Base-by-base conservation (phyloP, 1,140 invertebrate genomes). In the Nasonia giraulti region DNA sequence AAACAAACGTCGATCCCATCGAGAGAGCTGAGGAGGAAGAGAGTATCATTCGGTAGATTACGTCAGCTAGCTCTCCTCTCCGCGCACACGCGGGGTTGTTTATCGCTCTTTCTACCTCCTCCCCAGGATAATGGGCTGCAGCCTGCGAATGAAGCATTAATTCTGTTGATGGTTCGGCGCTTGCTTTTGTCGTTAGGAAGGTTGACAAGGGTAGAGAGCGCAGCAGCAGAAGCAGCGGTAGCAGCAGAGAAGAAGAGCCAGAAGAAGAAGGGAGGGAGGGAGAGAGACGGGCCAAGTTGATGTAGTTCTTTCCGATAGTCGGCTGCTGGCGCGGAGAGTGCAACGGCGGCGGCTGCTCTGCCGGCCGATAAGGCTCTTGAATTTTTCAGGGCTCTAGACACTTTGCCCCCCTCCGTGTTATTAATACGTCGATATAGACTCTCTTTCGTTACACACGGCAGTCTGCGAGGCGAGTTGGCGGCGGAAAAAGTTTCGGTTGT, bases 121-220 rank as follows among this genome's bases (percentile, higher is more conserved):
- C 55, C 55, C 14, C 6, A 20, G 55, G 50, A 55, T 55, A 62
- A 62, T 62, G 55, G 55, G 55, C 55, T 62, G 55, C 55, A 62
- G 55, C 55, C 55, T 62, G 55, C 55, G 55, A 62, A 62, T 62
- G 55, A 62, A 62, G 55, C 55, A 62, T 62, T 62, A 62, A n/a
- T n/a, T 62, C 55, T n/a, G 55, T n/a, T 62, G 55, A 62, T 62
- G 6, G 55, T 62, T 62, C 55, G 55, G 17, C 55, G 55, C 55
- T 62, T 62, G 55, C 55, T 62, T 62, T 62, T 62, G 55, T 62
- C 55, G 55, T 62, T 62, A 62, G 55, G 55, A 62, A 62, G 55
- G 55, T 62, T 62, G 55, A 62, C 55, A 62, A 62, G 55, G 55
- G 55, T 62, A 62, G 55, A 62, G 55, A 62, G 55, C 14, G 55